A percentile compares a stretch with the other conserved stretches of the same genome.
phyloP scores from a whole-genome alignment of 2,888 invertebrate genomes.

The Chloroclystis v-ata region DNA sequence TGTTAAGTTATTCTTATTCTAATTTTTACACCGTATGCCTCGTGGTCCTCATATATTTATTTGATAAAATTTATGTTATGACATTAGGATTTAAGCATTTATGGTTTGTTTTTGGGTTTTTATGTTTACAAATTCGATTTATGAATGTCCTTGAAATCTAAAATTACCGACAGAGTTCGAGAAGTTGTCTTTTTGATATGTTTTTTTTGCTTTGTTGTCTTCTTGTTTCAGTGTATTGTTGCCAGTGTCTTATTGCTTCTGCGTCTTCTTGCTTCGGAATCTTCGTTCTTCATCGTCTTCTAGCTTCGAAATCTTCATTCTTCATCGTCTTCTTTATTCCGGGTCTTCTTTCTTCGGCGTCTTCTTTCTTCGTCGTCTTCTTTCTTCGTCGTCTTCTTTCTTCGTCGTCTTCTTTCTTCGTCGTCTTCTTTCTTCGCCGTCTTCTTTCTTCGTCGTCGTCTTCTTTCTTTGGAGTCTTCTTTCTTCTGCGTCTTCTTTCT shows the following conservation, averaged over 20 bases:
- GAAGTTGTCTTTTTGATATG: no score
- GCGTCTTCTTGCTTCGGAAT: conserved; percentile 17
- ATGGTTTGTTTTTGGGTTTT: no score
- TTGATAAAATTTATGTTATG: no score
- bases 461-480: conserved; percentile 16
- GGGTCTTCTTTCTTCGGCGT: conserved; percentile 8
- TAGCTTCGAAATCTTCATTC: conserved; percentile 8
- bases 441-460: conserved; percentile 12
- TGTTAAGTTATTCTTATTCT: no score
- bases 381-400: conserved; percentile 13
- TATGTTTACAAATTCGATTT: no score
- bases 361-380: conserved; percentile 16
- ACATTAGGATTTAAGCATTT: no score
- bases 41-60: no score
- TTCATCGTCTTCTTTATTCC: conserved; percentile 10
- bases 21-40: no score
- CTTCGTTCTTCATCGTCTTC: conserved; percentile 13
- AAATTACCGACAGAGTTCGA: no score
- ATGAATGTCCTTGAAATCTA: no score
- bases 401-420: conserved; percentile 8
- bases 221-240: conserved; percentile 13
- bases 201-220: conserved; percentile 15
- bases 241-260: conserved; percentile 11
- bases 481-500: conserved; percentile 16
- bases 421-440: conserved; percentile 19